A percentile compares a stretch with the other conserved stretches of the same genome.
These are phyloP conservation scores for Saxicola maurus DNA, from an alignment of 2,797 vertebrate genomes.

Conservation along the genomic window DNA sequence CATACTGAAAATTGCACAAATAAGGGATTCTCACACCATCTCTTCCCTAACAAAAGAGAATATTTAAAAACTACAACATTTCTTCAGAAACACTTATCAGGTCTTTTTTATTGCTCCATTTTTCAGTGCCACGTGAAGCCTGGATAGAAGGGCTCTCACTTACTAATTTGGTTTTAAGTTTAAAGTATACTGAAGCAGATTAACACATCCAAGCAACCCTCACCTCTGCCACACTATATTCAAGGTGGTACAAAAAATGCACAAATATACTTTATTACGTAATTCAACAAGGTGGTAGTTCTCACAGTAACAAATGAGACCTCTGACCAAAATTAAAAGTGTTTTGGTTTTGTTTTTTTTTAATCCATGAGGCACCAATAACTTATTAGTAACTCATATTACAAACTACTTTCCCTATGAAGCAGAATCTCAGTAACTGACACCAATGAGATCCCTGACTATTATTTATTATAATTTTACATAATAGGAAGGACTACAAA, in stretches of 20 bases:
- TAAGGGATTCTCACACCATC: neutral
- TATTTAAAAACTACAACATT: neutral
- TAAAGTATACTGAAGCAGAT: neutral
- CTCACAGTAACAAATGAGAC: neutral
- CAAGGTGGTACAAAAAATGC: neutral
- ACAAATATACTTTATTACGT: neutral
- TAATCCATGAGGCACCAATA: neutral
- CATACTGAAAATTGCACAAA: neutral
- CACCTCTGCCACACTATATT: neutral
- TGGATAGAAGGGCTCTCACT: neutral
- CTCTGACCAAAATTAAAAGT: neutral
- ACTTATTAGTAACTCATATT: neutral
- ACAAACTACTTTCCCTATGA: neutral
- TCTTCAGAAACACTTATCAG: neutral
- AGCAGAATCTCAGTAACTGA: neutral
- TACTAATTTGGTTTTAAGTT: neutral
- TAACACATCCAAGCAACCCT: neutral
- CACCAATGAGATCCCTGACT: neutral
- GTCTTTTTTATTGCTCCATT: neutral
- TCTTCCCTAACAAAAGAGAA: neutral
- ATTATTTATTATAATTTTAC: neutral
- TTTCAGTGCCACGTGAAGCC: neutral
- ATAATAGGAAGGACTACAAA: neutral
- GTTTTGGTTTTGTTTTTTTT: accelerated
- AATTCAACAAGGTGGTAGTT: neutral